These are phyloP conservation scores for Centruroides sculpturatus DNA, from an alignment of 1,140 invertebrate genomes.

Conservation along the genomic window DNA sequence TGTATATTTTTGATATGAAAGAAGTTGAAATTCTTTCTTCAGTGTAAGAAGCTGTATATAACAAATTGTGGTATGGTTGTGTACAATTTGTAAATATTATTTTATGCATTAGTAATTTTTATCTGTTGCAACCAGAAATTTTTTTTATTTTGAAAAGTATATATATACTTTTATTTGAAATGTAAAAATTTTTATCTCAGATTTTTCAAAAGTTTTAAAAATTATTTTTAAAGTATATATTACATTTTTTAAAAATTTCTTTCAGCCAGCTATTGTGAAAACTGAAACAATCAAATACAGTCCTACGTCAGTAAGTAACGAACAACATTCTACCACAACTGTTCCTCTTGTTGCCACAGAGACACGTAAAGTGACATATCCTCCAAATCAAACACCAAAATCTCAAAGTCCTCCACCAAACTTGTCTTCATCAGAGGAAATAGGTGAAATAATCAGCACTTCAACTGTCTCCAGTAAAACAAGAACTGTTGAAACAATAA, in stretches of 20 bases:
- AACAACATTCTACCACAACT: constrained; percentile 36
- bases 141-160: no score
- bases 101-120: no score
- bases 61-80: no score
- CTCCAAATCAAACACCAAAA: constrained; percentile 8
- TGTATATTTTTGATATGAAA: no score
- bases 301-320: constrained; percentile 22
- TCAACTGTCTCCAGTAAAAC: constrained; percentile 88
- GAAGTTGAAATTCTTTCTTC: no score
- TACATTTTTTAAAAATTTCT: not conserved
- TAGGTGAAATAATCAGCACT: constrained; percentile 12
- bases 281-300: constrained; percentile 51
- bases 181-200: no score
- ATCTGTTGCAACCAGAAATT: no score
- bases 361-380: constrained; percentile 47
- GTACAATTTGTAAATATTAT: no score
- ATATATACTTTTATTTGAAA: no score
- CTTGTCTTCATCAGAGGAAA: not conserved
- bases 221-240: no score
- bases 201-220: no score
- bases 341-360: constrained; percentile 57
- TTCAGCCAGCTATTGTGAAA: constrained; percentile 41
- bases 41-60: no score
- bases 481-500: constrained; percentile 89
- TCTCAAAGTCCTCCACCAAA: not conserved